Evolutionary conservation across 2,888 invertebrate genomes (phyloP), one percentile per base, ranked within the genome.

Genomic region (Stenotaenia linearis): DNA sequence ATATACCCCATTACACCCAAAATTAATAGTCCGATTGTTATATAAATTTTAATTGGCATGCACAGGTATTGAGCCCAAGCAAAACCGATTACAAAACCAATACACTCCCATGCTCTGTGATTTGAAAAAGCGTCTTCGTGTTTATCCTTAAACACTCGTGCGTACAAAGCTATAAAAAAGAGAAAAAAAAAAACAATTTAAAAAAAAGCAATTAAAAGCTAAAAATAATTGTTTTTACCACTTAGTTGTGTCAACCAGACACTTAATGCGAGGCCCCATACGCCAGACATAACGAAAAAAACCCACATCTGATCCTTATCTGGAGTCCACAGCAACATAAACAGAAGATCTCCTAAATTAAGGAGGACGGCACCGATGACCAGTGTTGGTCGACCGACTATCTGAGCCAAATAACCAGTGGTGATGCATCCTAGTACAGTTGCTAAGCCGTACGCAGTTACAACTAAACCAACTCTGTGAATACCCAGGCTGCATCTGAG

Each of bases 51-150:
- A 91, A 92, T 92, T 81, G 91, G 89, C 79, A 94, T 93, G 86
- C 95, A 95, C 30, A 95, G 88, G 83, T 93, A 93, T 30, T 93
- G 94, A 83, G 94, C 94, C 87, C 94, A 94, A 0, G 94, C 93
- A 85, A 95, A 95, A 9, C 94, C 94, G 75, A 95, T 91, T 30
- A 95, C 94, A 86, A 95, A 95, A 1, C 95, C 95, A 3, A 92
- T 91, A 78, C 93, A 93, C 86, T 95, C 95, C 95, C 95, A 95
- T 6, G 95, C 89, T 32, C 95, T 90, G 87, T 91, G 95, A 88
- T 95, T 95, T 79, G 95, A 94, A 89, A 95, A 96, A 0, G 95
- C 95, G 0, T 95, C 95, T 86, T 95, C 95, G 85, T 95, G 95
- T 89, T 95, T 94, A 80, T 93, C 91, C 84, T 93, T 89, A 89